Conservation (phyloP, 2,797 vertebrate species). For the Molossus alvarezi region DNA sequence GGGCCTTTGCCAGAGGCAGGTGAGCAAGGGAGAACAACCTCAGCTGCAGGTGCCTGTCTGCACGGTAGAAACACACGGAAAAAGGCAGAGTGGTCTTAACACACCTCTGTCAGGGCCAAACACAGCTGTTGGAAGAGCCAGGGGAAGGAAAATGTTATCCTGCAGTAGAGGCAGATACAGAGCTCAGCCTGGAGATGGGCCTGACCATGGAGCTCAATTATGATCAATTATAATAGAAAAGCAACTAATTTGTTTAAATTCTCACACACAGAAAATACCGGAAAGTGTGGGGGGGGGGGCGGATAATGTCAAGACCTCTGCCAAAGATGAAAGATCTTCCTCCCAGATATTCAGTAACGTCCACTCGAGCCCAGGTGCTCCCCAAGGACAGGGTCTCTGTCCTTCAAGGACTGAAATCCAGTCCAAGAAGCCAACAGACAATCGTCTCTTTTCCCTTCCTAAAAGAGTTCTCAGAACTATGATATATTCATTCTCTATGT, state of each 20-base stretch:
- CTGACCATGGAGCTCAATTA: background rate
- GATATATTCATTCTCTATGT: background rate
- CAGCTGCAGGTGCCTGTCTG: background rate
- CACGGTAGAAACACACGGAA: background rate
- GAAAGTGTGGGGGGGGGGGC: background rate
- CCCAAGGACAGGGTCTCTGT: background rate
- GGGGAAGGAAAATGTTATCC: background rate
- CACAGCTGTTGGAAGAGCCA: background rate
- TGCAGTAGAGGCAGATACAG: background rate
- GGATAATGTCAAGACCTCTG: background rate
- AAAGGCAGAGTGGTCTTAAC: background rate
- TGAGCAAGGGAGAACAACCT: background rate
- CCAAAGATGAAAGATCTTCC: background rate
- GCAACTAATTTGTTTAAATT: background rate
- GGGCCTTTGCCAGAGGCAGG: background rate
- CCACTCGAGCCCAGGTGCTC: background rate
- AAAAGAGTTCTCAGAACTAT: background rate
- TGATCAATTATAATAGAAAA: background rate
- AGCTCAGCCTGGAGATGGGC: background rate
- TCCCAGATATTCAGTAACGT: background rate
- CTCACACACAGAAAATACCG: background rate
- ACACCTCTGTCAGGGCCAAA: background rate
- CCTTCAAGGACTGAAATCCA: conserved; percentile 20
- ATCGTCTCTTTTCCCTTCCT: background rate
- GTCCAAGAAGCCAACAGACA: background rate